Evolutionary conservation across 2,797 vertebrate species (phyloP), one percentile per base, ranked within the genome.

Genomic region (Glossophaga mutica): DNA sequence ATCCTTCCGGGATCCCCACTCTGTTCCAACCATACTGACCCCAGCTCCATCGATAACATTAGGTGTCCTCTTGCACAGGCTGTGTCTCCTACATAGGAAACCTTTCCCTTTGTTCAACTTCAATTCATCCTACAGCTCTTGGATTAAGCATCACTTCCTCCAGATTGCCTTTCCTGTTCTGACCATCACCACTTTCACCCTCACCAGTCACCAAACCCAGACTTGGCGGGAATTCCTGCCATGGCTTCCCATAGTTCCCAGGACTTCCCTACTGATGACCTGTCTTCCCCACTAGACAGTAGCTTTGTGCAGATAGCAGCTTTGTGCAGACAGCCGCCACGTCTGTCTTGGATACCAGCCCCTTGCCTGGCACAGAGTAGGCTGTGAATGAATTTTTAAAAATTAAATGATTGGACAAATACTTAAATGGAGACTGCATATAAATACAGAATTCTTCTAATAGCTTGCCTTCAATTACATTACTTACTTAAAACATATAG

Each of bases 381-480:
- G n/a, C 14, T 74, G 26, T 44, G 37, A 95, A 55, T 76, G 39
- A 39, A 48, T 48, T 95, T 91, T 91, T 88, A 90, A 55, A 29
- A 32, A 77, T 34, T 39, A 81, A 91, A 46, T 62, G 15, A 79
- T 46, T 34, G 0, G 79, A 34, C 34, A 85, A 90, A 88, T 48
- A 91, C 24, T 46, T 57, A 32, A 73, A 19, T 65, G 12, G 26
- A 22, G 88, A 94, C 2, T 95, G 46, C 39, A 34, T 71, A 37
- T 46, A 93, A 91, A 78, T 32, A 55, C 65, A 95, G 70, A 91
- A 88, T 39, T 9, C 21, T 74, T 94, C 93, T 91, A 37, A 52
- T 19, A 29, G 42, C 46, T 77, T 65, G 37, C 46, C 46, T 91
- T 91, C 67, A 88, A 77, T 86, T 73, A 81, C 10, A 29, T 68